These are phyloP conservation scores for Tubulanus polymorphus DNA, from an alignment of 2,888 invertebrate species.

Conservation along the genomic window DNA sequence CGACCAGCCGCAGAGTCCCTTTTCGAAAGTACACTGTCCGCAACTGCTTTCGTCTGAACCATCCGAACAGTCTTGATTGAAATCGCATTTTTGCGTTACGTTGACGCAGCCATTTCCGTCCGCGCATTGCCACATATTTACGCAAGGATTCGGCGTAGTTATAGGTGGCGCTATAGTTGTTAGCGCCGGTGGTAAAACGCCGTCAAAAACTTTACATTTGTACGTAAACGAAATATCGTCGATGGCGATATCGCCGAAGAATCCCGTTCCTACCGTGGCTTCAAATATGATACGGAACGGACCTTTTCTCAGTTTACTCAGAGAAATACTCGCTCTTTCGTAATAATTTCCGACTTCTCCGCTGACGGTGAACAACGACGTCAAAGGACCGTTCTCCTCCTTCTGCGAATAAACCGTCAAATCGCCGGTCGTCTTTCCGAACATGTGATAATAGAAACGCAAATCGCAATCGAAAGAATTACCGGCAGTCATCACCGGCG, in stretches of 20 bases:
- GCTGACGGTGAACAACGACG: background rate
- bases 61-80: conserved; percentile 34
- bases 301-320: conserved; percentile 11
- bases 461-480: conserved; percentile 29
- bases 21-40: conserved; percentile 47
- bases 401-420: conserved; percentile 35
- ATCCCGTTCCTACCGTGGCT: conserved; percentile 35
- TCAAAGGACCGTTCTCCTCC: conserved; percentile 24
- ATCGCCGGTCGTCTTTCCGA: conserved; percentile 31
- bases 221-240: conserved; percentile 45
- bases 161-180: background rate
- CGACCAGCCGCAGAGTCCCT: conserved; percentile 32
- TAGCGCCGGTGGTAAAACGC: conserved; percentile 16
- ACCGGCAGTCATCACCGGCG: conserved; percentile 25
- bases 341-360: conserved; percentile 15
- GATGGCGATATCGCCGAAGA: conserved; percentile 38
- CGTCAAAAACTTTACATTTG: conserved; percentile 29
- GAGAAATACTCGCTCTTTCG: conserved; percentile 11
- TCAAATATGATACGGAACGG: conserved; percentile 36
- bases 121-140: conserved; percentile 29
- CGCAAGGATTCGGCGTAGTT: conserved; percentile 26
- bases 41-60: conserved; percentile 36
- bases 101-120: conserved; percentile 30
- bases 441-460: conserved; percentile 45
- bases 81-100: conserved; percentile 31